phyloP scores from a whole-genome alignment of 2,797 vertebrate genomes.

The Psittacula echo region DNA sequence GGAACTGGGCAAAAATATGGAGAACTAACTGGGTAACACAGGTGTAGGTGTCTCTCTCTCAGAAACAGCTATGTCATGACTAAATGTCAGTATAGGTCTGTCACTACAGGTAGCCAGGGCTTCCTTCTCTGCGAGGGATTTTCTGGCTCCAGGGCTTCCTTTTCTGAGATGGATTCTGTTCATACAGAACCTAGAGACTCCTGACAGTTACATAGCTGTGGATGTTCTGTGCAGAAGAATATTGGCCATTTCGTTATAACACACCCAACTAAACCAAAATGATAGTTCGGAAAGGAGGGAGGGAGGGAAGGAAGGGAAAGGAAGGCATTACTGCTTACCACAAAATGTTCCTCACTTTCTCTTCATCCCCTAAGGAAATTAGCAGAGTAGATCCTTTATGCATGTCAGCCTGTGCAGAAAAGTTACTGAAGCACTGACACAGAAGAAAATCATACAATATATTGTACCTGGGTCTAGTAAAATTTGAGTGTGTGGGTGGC shows the following conservation, averaged over 20 bases:
- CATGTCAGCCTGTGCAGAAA: slow-evolving; percentile 2
- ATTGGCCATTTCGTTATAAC: slow-evolving; percentile 15
- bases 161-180: neutral
- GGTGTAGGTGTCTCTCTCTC: neutral
- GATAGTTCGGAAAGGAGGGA: neutral
- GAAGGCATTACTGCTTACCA: slow-evolving; percentile 44
- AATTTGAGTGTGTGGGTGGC: slow-evolving; percentile 65
- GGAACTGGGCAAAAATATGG: neutral
- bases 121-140: neutral
- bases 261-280: slow-evolving; percentile 54
- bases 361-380: slow-evolving; percentile 19
- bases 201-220: neutral
- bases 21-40: neutral
- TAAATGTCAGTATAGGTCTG: neutral
- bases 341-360: slow-evolving; percentile 49
- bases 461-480: slow-evolving; percentile 63
- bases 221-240: slow-evolving; percentile 7
- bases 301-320: neutral
- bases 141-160: neutral
- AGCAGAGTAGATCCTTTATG: slow-evolving; percentile 12
- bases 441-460: slow-evolving; percentile 49
- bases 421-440: slow-evolving; percentile 48
- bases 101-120: neutral
- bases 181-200: neutral
- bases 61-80: neutral